Conservation (phyloP, 2,113 vertebrate genomes). For the Accipiter cooperii region DNA sequence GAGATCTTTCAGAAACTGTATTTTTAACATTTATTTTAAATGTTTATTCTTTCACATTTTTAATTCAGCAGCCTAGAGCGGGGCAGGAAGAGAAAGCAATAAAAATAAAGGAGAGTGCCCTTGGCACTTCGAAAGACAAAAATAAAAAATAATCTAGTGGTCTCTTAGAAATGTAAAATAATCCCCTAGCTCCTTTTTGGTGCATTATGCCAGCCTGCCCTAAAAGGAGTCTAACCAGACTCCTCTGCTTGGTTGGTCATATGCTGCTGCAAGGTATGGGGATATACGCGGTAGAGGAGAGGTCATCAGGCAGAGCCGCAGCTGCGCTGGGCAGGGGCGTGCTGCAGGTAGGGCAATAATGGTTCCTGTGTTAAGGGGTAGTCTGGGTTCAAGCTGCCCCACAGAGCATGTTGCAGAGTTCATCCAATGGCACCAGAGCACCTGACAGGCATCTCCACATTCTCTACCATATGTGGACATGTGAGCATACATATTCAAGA, state of each 20-base stretch:
- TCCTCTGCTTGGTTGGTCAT: neutral
- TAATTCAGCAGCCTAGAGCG: neutral
- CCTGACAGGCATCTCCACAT: neutral
- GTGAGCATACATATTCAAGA: neutral
- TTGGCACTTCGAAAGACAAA: neutral
- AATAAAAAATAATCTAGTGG: neutral
- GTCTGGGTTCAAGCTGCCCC: neutral
- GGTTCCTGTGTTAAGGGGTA: neutral
- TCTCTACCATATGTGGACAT: neutral
- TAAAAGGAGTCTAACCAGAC: neutral
- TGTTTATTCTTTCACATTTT: neutral
- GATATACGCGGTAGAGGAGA: rapidly evolving
- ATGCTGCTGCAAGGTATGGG: neutral
- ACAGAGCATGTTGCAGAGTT: neutral
- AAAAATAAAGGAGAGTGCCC: neutral
- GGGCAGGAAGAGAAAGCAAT: neutral
- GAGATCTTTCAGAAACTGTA: neutral
- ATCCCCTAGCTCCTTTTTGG: neutral
- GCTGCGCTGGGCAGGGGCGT: neutral
- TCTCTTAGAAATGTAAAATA: neutral
- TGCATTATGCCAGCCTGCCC: neutral
- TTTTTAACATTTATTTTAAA: neutral
- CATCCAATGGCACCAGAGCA: neutral
- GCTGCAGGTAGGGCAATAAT: neutral
- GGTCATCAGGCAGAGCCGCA: neutral